Evolutionary conservation across 2,888 invertebrate species (phyloP).

Genomic region (Diachrysia chrysitis): DNA sequence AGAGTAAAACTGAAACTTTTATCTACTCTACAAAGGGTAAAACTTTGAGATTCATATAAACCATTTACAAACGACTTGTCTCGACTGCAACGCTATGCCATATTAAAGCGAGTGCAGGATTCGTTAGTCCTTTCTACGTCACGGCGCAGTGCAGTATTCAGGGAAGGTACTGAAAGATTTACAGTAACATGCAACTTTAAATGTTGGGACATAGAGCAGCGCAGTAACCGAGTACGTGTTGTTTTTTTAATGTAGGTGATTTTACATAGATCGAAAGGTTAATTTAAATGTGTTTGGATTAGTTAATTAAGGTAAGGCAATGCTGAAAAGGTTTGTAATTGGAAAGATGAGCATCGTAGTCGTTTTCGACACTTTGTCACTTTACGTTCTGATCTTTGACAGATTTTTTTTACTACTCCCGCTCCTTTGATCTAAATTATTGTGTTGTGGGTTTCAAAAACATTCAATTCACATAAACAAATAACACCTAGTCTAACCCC

Average conservation of each 20-base stretch:
- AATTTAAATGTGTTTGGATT: too few relatives aligned
- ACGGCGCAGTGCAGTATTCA: slow-evolving; percentile 7
- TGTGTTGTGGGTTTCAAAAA: too few relatives aligned
- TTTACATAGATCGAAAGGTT: not conserved
- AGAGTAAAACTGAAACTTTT: too few relatives aligned
- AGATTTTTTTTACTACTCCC: too few relatives aligned
- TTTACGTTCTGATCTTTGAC: too few relatives aligned
- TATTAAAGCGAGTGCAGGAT: slow-evolving; percentile 3
- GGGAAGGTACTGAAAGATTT: not conserved
- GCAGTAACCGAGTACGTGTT: not conserved
- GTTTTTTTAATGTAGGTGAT: not conserved
- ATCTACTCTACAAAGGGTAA: not conserved
- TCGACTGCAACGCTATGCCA: not conserved
- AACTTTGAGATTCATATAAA: not conserved
- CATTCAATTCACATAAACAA: too few relatives aligned
- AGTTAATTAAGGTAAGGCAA: too few relatives aligned
- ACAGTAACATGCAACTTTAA: not conserved
- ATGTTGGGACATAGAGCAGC: not conserved
- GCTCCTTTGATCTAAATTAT: too few relatives aligned
- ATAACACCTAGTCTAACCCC: too few relatives aligned
- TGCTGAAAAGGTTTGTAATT: too few relatives aligned
- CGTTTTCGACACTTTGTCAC: too few relatives aligned
- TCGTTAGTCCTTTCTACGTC: not conserved
- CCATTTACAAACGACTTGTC: not conserved
- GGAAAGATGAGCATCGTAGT: too few relatives aligned